Evolutionary conservation across 1,140 invertebrate genomes (phyloP).

Genomic region (Sminthurinus signatus): DNA sequence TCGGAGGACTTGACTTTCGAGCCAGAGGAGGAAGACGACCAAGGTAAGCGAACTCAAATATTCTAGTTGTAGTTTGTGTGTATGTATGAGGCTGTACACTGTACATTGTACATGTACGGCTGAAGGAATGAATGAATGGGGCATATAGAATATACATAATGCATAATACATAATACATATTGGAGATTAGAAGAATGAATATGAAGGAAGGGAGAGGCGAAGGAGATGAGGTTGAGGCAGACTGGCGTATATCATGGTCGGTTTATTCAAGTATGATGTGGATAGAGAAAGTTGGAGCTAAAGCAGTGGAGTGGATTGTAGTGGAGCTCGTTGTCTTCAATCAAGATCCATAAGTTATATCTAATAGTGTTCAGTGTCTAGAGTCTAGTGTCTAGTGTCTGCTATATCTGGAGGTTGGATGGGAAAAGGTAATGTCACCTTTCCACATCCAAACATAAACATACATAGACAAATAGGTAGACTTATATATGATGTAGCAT

Average conservation of each 20-base stretch:
- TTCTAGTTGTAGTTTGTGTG: too few relatives aligned
- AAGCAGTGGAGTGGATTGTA: neutral
- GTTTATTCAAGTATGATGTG: constrained; percentile 10
- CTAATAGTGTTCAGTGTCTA: constrained; percentile 6
- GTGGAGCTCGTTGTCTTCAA: constrained; percentile 33
- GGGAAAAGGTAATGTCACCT: constrained; percentile 23
- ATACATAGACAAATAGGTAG: too few relatives aligned
- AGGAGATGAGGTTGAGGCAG: neutral
- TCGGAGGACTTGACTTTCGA: neutral
- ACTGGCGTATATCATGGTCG: neutral
- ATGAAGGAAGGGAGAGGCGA: neutral
- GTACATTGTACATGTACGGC: too few relatives aligned
- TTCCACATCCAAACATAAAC: too few relatives aligned
- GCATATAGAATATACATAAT: too few relatives aligned
- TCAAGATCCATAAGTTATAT: constrained; percentile 33
- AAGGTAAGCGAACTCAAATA: too few relatives aligned
- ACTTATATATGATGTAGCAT: too few relatives aligned
- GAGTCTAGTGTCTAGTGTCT: too few relatives aligned
- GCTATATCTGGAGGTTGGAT: too few relatives aligned
- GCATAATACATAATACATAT: neutral
- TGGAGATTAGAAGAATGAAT: neutral
- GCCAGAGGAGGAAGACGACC: neutral
- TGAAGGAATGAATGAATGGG: too few relatives aligned
- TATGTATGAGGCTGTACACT: too few relatives aligned
- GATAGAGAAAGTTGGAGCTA: constrained; percentile 22